These are phyloP conservation scores for Morpho helenor DNA, from an alignment of 2,888 invertebrate genomes.

Conservation along the genomic window DNA sequence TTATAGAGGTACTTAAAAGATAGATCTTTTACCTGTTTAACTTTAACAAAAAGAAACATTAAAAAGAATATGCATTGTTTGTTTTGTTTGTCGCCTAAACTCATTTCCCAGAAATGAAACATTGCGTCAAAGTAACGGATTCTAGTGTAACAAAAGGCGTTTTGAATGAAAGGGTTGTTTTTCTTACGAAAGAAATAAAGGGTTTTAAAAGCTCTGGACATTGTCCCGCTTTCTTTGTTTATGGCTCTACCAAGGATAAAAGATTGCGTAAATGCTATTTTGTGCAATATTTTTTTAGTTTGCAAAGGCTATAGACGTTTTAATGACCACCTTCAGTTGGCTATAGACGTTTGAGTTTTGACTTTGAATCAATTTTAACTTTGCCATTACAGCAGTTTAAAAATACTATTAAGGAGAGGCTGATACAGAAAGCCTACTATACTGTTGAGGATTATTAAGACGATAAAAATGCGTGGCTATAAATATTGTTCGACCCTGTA, in stretches of 20 bases:
- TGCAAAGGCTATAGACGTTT: constrained; percentile 33
- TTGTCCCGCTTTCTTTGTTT: constrained; percentile 68
- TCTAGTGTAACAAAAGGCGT: constrained; percentile 48
- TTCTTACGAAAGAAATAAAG: constrained; percentile 61
- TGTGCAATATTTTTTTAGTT: constrained; percentile 43
- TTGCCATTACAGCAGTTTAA: no score
- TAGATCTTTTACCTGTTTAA: constrained; percentile 10
- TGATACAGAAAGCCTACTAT: no score
- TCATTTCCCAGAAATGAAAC: constrained; percentile 49
- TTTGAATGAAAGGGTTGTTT: constrained; percentile 71
- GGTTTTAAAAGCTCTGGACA: constrained; percentile 55
- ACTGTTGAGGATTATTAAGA: no score
- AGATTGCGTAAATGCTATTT: constrained; percentile 61
- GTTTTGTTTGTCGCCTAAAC: constrained; percentile 15
- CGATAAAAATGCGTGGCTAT: no score
- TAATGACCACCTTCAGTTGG: constrained; percentile 9
- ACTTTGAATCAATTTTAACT: no score
- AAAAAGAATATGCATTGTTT: constrained; percentile 6
- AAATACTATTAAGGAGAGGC: no score
- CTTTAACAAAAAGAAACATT: neutral
- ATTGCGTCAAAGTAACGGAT: constrained; percentile 66
- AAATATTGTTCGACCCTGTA: no score
- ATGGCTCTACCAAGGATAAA: constrained; percentile 45
- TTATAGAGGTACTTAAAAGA: neutral
- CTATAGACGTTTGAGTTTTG: constrained; percentile 6